Conservation (phyloP, 2,888 invertebrate genomes). For the Rhamphomyia laevipes region DNA sequence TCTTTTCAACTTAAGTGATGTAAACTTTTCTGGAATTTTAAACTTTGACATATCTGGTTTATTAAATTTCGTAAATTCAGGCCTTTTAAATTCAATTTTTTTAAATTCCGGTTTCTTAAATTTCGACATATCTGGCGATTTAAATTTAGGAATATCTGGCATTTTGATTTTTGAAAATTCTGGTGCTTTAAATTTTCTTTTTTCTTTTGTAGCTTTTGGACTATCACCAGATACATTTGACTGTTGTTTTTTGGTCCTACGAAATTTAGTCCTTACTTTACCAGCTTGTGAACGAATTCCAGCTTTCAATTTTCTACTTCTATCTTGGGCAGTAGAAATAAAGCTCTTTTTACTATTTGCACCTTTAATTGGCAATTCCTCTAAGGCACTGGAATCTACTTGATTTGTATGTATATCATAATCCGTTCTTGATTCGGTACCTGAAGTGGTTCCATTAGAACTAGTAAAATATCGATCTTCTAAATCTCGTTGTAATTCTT, state of each 20-base stretch:
- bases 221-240: conserved; percentile 28
- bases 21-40: conserved; percentile 50
- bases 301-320: conserved; percentile 47
- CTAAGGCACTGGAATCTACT: conserved; percentile 53
- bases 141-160: conserved; percentile 21
- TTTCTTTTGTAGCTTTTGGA: conserved; percentile 29
- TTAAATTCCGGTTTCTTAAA: conserved; percentile 24
- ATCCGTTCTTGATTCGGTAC: conserved; percentile 48
- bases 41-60: conserved; percentile 50
- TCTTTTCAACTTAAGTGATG: conserved; percentile 44
- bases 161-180: conserved; percentile 38
- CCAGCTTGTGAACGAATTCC: conserved; percentile 59
- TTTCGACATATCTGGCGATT: conserved; percentile 40
- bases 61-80: conserved; percentile 38
- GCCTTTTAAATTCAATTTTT: conserved; percentile 26
- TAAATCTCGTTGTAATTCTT: conserved; percentile 49
- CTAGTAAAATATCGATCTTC: conserved; percentile 50
- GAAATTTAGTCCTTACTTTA: conserved; percentile 55
- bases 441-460: conserved; percentile 42
- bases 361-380: conserved; percentile 49
- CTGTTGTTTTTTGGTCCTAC: conserved; percentile 42
- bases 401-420: conserved; percentile 56
- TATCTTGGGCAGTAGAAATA: conserved; percentile 40
- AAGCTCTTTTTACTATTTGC: conserved; percentile 43
- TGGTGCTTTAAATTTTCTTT: conserved; percentile 31